Base-by-base conservation (phyloP, 2,888 invertebrate species). In the Drosophila anomelani region DNA sequence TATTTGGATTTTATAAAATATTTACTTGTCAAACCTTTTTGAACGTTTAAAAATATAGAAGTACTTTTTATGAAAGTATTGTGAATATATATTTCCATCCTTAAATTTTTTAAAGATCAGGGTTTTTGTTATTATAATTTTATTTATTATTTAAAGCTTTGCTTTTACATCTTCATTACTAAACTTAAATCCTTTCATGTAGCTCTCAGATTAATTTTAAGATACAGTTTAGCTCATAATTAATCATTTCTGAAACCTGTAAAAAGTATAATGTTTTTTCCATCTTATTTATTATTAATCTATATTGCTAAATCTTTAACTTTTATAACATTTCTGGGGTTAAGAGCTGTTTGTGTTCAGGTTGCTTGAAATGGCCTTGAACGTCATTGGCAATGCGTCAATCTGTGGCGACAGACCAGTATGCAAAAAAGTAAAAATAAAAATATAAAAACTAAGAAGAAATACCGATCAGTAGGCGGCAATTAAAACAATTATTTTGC, bases 351-450 rank as follows among this genome's bases (percentile, higher is more conserved):
- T 66, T 47, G 20, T 20, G 54, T 47, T 68, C 39, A 34, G 39
- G 39, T 41, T 13, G 56, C 44, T 6, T 6, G 20, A 7, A 46
- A 20, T 67, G 80, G 87, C 83, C 83, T 83, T 83, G 77, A 77
- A 80, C 74, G 87, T 78, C 82, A 84, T 86, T 86, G 86, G 67
- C 75, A 84, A 79, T 68, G 69, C 56, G 68, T 68, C 67, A 68
- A 47, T 36, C 44, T 39, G 51, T 39, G 67, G 68, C 26, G 68
- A 47, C 34, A 47, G 56, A 56, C 68, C 56, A 68, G 56, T 67
- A 74, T 74, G 70, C 71, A 70, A 70, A 70, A 70, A 60, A 43
- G 17, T 10, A 26, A n/a, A 49, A 29, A 32, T 38, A 51, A 53
- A 32, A 10, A 1, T 17, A 17, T 13, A 34, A 8, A 15, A 34